A percentile compares a stretch with the other conserved stretches of the same genome.
Evolutionary conservation across 2,888 invertebrate genomes (phyloP).

Genomic region (Coelopa pilipes): DNA sequence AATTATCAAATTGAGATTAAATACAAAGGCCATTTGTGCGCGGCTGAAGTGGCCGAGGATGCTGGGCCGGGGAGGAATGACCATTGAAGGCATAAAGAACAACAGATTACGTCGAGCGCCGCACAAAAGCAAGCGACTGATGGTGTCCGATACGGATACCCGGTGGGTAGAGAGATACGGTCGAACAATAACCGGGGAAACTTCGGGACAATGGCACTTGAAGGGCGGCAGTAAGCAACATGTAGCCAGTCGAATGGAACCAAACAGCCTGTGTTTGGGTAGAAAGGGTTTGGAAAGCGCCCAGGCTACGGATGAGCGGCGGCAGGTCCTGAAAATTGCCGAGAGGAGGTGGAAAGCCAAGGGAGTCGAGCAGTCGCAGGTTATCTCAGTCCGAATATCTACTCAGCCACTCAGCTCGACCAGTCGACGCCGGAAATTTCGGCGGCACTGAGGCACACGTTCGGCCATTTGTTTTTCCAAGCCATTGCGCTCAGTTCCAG

Average conservation of each 20-base stretch:
- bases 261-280: not conserved
- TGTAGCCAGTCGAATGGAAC: not conserved
- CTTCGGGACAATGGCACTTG: not conserved
- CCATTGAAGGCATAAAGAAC: constrained; percentile 33
- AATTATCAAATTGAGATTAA: constrained; percentile 26
- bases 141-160: not conserved
- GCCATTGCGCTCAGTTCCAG: no score
- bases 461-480: no score
- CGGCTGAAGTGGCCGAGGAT: not conserved
- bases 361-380: not conserved
- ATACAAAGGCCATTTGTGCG: constrained; percentile 2
- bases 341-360: not conserved
- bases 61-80: constrained; percentile 32
- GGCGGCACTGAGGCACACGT: no score
- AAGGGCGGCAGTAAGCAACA: constrained; percentile 1
- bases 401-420: no score
- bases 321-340: not conserved
- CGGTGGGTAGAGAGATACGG: not conserved
- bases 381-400: no score
- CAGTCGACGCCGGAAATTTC: no score
- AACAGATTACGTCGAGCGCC: constrained; percentile 39
- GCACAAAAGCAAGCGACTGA: constrained; percentile 20
- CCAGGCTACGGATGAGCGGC: not conserved
- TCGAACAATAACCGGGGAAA: not conserved
- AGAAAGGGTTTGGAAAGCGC: no score